Conservation (phyloP, 1,140 invertebrate genomes). For the Drosophila albomicans region DNA sequence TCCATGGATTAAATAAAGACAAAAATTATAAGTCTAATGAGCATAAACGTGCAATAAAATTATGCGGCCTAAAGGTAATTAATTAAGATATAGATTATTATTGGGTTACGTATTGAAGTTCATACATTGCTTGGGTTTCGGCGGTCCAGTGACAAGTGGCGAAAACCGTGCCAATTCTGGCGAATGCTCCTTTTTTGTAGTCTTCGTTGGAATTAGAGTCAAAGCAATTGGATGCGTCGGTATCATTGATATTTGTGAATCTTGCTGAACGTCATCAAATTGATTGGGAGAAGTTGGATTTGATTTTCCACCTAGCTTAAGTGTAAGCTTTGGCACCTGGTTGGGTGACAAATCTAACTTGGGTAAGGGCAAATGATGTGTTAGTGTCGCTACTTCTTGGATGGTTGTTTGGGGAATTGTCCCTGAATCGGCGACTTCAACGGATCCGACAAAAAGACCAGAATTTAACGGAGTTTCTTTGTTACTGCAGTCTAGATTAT, state of each 20-base stretch:
- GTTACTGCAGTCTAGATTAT: not conserved
- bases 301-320: constrained; percentile 88
- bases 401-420: not conserved
- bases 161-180: constrained; percentile 93
- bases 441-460: not conserved
- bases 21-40: no score
- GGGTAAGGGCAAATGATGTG: constrained; percentile 27
- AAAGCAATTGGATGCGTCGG: not conserved
- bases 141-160: constrained; percentile 91
- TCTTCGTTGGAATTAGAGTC: not conserved
- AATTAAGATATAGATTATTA: no score
- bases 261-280: constrained; percentile 8
- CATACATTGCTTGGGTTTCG: constrained; percentile 86
- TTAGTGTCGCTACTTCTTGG: constrained; percentile 81
- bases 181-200: constrained; percentile 85
- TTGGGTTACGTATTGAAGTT: not conserved
- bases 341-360: constrained; percentile 65
- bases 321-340: constrained; percentile 90
- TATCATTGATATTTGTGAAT: constrained; percentile 8
- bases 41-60: no score
- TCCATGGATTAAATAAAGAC: no score
- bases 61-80: no score
- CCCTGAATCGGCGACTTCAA: not conserved
- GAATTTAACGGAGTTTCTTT: not conserved
- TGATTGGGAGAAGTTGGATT: constrained; percentile 32